Evolutionary conservation across 2,113 vertebrate species (phyloP), one percentile per base, ranked within the genome.

Genomic region (Sebastes schlegelii): DNA sequence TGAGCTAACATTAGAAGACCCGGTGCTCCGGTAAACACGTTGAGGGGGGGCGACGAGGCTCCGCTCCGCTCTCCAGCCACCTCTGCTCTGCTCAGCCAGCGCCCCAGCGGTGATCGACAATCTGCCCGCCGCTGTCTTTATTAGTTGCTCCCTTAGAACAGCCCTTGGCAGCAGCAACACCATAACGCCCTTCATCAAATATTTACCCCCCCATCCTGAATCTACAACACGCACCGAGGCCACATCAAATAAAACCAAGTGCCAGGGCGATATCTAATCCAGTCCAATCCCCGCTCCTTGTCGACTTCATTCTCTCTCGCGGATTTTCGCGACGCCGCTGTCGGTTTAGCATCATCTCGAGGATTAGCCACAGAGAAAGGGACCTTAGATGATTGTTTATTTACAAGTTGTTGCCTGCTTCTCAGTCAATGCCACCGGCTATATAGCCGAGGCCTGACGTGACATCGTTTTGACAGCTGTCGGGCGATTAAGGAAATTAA

Each of bases 401-500:
- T 91, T 88, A 84, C 88, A 80, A 89, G 79, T 90, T 65, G 70
- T 66, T 83, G 79, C 61, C 68, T 57, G 68, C 52, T 61, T 40
- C 82, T 86, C 52, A 55, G 52, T 64, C 76, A 7, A 77, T 49
- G 88, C 91, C 84, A 4, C 71, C 86, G 89, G 91, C 82, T 66
- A 60, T 66, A 52, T 83, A 87, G 87, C 73, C 64, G 89, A 88
- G 76, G 68, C 82, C 78, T 78, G 83, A 90, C 87, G 77, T 66
- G 4, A 82, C 88, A 80, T 91, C 43, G 64, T 85, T 89, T 65
- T 92, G 92, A 91, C 91, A 91, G 90, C 86, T 71, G 6, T 83
- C 46, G 79, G 79, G 80, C 61, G 89, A 93, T 93, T 91, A 92
- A 89, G 76, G 71, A 90, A 92, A 93, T 94, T 86, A 89, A 89